Conservation (phyloP, 1,140 invertebrate genomes). For the Colletes gigas region DNA sequence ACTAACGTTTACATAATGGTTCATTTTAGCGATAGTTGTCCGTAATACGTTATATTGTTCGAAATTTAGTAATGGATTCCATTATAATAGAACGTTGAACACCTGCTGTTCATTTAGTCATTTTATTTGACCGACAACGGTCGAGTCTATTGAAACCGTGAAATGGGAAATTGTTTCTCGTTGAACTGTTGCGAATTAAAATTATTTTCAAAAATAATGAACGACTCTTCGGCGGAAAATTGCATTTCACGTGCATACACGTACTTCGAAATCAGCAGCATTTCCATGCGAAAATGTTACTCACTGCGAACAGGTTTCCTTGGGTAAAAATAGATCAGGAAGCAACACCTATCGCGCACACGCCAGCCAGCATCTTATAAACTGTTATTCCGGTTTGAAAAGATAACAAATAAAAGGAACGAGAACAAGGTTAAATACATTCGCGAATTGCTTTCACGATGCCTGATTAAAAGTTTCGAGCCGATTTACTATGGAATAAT, state of each 20-base stretch:
- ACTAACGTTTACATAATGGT: no score
- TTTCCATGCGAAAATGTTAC: background rate
- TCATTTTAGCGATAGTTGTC: no score
- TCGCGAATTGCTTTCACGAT: slow-evolving; percentile 5
- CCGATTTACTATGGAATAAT: slow-evolving; percentile 14
- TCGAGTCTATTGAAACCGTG: background rate
- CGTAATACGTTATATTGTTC: no score
- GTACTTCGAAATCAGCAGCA: background rate
- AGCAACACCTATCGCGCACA: slow-evolving; percentile 2
- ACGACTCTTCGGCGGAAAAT: background rate
- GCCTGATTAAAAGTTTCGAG: slow-evolving; percentile 45
- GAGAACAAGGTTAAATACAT: slow-evolving; percentile 4
- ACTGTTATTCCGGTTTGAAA: slow-evolving; percentile 6
- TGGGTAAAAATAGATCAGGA: slow-evolving; percentile 18
- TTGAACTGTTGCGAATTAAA: background rate
- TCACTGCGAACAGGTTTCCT: slow-evolving; percentile 23
- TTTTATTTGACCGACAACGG: no score
- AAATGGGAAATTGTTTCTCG: background rate
- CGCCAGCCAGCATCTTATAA: slow-evolving; percentile 34
- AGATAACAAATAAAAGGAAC: background rate
- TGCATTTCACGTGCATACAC: background rate
- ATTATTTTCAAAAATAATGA: background rate
- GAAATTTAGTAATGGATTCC: no score
- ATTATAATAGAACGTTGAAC: no score
- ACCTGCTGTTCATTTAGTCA: no score